phyloP scores from a whole-genome alignment of 2,113 vertebrate genomes.

The Hippocampus barbouri region DNA sequence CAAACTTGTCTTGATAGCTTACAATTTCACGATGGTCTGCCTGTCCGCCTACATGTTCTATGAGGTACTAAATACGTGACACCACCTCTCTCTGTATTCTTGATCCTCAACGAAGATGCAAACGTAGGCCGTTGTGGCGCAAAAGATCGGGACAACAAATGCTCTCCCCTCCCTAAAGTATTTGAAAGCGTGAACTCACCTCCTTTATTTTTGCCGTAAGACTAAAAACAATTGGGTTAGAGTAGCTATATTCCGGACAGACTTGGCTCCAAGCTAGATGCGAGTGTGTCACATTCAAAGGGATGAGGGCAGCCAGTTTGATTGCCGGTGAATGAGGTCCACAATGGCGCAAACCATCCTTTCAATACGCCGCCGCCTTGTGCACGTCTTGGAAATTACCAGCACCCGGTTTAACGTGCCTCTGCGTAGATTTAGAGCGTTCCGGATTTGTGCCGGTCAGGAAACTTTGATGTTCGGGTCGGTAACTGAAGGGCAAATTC shows the following conservation, averaged over 20 bases:
- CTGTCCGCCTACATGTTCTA: conserved; percentile 69
- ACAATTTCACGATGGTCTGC: conserved; percentile 57
- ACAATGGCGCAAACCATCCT: too few species aligned
- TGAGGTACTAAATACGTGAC: conserved; percentile 54
- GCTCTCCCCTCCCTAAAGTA: background rate
- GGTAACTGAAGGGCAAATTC: conserved; percentile 18
- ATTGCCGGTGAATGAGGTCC: too few species aligned
- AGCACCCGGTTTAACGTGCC: too few species aligned
- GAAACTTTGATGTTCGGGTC: background rate
- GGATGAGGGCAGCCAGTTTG: too few species aligned
- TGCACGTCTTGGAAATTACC: too few species aligned
- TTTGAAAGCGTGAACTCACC: background rate
- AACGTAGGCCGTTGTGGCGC: background rate
- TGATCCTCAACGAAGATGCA: background rate
- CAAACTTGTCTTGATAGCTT: conserved; percentile 47
- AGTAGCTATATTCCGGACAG: too few species aligned
- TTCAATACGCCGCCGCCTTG: too few species aligned
- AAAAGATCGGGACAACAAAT: background rate
- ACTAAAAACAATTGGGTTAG: background rate
- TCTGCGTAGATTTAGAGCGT: too few species aligned
- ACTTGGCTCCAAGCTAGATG: too few species aligned
- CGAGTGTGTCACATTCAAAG: too few species aligned
- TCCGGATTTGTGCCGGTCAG: too few species aligned
- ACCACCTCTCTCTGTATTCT: background rate
- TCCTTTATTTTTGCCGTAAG: background rate